These are phyloP conservation scores for Ondatra zibethicus DNA, from an alignment of 2,113 vertebrate species.

Conservation along the genomic window DNA sequence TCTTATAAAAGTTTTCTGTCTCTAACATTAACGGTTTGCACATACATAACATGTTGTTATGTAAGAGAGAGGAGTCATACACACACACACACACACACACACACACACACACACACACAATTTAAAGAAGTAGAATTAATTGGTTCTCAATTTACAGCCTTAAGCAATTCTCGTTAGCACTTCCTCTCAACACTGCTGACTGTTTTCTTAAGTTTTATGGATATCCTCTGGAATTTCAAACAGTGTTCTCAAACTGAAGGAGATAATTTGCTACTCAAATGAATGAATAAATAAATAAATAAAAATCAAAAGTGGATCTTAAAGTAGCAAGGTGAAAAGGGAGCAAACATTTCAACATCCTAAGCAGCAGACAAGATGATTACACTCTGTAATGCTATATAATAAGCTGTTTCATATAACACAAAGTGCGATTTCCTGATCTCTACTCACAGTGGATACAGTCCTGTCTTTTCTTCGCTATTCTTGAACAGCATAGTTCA, in stretches of 20 bases:
- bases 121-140: slow-evolving; percentile 44
- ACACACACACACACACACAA: background rate
- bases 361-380: slow-evolving; percentile 63
- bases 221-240: slow-evolving; percentile 68
- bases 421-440: slow-evolving; percentile 71
- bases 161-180: slow-evolving; percentile 46
- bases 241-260: slow-evolving; percentile 72
- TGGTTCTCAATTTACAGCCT: slow-evolving; percentile 44
- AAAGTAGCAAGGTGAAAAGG: background rate
- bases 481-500: slow-evolving; percentile 83
- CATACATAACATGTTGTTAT: slow-evolving; percentile 20
- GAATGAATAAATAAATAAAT: slow-evolving; percentile 10
- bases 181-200: slow-evolving; percentile 36
- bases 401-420: slow-evolving; percentile 59
- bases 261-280: slow-evolving; percentile 59
- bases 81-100: background rate
- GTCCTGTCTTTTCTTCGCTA: slow-evolving; percentile 56
- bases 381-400: slow-evolving; percentile 54
- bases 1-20: background rate
- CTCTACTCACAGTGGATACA: slow-evolving; percentile 72
- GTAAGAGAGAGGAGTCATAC: background rate
- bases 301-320: slow-evolving; percentile 39
- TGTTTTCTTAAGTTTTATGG: slow-evolving; percentile 62
- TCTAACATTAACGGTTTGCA: background rate
- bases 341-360: slow-evolving; percentile 61